Evolutionary conservation across 1,140 invertebrate genomes (phyloP).

Genomic region (Heliconius himera): DNA sequence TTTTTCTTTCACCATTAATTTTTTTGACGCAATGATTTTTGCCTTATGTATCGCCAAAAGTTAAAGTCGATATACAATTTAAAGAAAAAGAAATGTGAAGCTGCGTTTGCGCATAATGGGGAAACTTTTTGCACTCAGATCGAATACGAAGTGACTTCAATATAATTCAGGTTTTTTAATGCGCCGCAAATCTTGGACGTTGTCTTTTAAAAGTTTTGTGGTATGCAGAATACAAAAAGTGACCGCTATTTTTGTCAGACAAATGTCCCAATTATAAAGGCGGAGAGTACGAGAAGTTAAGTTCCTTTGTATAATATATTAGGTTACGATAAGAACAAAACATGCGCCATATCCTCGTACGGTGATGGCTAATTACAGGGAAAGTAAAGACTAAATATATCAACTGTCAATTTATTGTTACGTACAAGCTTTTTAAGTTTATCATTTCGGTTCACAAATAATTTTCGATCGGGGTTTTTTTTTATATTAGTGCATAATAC

Average conservation of each 20-base stretch:
- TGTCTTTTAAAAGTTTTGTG: slow-evolving; percentile 36
- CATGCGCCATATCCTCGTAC: not conserved
- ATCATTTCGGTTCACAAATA: not conserved
- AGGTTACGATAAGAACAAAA: slow-evolving; percentile 12
- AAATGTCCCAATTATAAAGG: slow-evolving; percentile 39
- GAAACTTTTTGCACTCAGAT: slow-evolving; percentile 64
- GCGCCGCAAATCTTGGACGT: slow-evolving; percentile 35
- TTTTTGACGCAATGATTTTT: slow-evolving; percentile 62
- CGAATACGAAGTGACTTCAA: slow-evolving; percentile 67
- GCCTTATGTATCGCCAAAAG: slow-evolving; percentile 55
- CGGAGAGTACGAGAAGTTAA: slow-evolving; percentile 17
- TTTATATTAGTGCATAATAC: not conserved
- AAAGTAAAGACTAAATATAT: slow-evolving; percentile 16
- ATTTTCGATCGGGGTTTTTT: not conserved
- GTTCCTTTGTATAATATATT: slow-evolving; percentile 20
- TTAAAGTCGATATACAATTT: slow-evolving; percentile 60
- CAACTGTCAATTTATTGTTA: slow-evolving; percentile 15
- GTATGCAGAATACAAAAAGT: slow-evolving; percentile 39
- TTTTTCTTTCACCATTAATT: slow-evolving; percentile 55
- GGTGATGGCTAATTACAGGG: slow-evolving; percentile 16
- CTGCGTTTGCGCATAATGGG: slow-evolving; percentile 74
- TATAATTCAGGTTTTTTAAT: slow-evolving; percentile 69
- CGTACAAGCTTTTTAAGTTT: slow-evolving; percentile 7
- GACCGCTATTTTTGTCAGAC: slow-evolving; percentile 36
- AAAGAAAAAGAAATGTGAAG: slow-evolving; percentile 57